These are phyloP conservation scores for Thunnus albacares DNA, from an alignment of 2,797 vertebrate genomes.

Conservation along the genomic window DNA sequence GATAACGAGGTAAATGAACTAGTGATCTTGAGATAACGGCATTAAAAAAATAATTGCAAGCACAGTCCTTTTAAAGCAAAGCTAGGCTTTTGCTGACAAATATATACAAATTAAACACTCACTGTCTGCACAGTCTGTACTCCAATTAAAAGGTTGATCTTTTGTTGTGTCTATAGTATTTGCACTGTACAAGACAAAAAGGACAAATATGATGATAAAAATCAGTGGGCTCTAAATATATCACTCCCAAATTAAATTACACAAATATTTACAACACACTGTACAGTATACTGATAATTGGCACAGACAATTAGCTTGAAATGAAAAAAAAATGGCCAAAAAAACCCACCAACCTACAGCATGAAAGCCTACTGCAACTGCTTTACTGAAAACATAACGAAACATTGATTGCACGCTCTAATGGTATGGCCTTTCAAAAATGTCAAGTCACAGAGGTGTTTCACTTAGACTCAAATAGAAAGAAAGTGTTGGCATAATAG, in stretches of 20 bases:
- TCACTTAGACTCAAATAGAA: conserved; percentile 25
- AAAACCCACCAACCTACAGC: not conserved
- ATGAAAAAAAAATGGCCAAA: not conserved
- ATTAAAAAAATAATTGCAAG: too few relatives aligned
- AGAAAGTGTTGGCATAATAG: conserved; percentile 13
- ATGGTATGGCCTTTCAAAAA: conserved; percentile 59
- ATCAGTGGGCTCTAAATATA: not conserved
- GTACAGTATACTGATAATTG: too few relatives aligned
- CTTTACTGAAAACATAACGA: conserved; percentile 50
- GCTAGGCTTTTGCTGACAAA: not conserved
- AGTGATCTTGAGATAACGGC: too few relatives aligned
- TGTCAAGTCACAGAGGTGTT: conserved; percentile 58
- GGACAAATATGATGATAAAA: not conserved
- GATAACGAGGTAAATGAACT: too few relatives aligned
- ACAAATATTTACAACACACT: not conserved
- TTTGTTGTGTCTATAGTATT: not conserved
- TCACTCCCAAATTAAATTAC: not conserved
- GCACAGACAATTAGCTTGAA: conserved; percentile 1
- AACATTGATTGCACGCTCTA: conserved; percentile 54
- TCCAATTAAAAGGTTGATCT: too few relatives aligned
- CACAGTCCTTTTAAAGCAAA: not conserved
- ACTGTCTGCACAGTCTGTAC: not conserved
- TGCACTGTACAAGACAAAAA: not conserved
- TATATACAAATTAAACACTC: not conserved
- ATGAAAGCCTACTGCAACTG: not conserved